Evolutionary conservation across 2,113 vertebrate species (phyloP).

Genomic region (Tachycineta bicolor): DNA sequence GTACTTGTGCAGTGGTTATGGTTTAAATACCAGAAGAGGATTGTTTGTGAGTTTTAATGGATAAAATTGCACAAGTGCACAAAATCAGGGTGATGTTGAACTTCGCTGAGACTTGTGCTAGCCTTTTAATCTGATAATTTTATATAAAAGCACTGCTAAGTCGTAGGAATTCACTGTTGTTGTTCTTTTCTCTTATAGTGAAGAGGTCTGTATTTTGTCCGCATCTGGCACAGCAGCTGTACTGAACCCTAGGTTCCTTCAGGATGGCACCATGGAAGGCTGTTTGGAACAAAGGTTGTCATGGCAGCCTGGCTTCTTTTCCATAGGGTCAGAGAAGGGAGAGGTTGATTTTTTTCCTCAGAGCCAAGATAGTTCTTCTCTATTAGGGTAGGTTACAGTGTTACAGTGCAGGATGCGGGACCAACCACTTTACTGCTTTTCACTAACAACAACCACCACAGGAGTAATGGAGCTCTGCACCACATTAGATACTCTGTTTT

Average conservation of each 20-base stretch:
- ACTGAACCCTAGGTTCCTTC: conserved; percentile 93
- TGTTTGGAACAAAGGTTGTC: conserved; percentile 94
- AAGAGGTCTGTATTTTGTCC: conserved; percentile 98
- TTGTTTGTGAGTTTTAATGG: not conserved
- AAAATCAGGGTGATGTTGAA: not conserved
- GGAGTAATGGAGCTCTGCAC: conserved; percentile 57
- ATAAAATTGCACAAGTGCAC: not conserved
- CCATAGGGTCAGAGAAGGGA: conserved; percentile 82
- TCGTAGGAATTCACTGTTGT: conserved; percentile 7
- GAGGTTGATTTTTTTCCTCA: conserved; percentile 80
- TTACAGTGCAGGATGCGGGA: conserved; percentile 62
- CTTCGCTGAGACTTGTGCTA: not conserved
- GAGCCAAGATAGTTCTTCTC: conserved; percentile 76
- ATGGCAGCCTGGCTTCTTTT: conserved; percentile 80
- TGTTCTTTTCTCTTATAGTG: conserved; percentile 79
- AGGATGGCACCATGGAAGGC: conserved; percentile 90
- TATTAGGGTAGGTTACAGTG: conserved; percentile 77
- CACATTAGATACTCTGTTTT: conserved; percentile 50
- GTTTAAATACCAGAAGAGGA: not conserved
- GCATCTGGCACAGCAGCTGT: conserved; percentile 95
- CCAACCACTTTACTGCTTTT: conserved; percentile 65
- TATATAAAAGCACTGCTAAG: not conserved
- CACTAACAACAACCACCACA: conserved; percentile 64
- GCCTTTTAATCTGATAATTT: not conserved
- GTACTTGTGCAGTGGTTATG: not conserved